These are phyloP conservation scores for Troides aeacus DNA, from an alignment of 2,888 invertebrate genomes.

Conservation along the genomic window DNA sequence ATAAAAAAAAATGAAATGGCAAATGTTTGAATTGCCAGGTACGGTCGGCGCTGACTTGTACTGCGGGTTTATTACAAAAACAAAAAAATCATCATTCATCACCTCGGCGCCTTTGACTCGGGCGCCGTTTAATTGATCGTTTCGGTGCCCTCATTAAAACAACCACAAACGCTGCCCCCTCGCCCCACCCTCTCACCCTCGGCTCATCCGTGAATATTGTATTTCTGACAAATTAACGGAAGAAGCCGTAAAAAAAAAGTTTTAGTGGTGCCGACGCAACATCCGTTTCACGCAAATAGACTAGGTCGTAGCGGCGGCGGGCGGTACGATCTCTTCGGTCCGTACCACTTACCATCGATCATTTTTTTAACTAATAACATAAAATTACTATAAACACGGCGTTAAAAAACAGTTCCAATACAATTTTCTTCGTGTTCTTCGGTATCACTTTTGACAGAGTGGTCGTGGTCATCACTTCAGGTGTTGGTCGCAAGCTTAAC, in stretches of 20 bases:
- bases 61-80: too few relatives aligned
- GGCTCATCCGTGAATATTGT: constrained; percentile 70
- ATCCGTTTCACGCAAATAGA: constrained; percentile 39
- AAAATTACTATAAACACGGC: too few relatives aligned
- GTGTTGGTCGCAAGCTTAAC: too few relatives aligned
- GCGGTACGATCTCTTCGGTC: not conserved
- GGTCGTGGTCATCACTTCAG: too few relatives aligned
- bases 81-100: constrained; percentile 48
- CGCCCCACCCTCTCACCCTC: constrained; percentile 36
- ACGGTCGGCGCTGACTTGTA: constrained; percentile 33
- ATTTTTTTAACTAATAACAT: too few relatives aligned
- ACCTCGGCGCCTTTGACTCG: constrained; percentile 44
- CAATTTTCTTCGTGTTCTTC: too few relatives aligned
- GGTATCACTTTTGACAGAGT: too few relatives aligned
- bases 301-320: constrained; percentile 16
- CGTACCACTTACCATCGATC: too few relatives aligned
- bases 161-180: constrained; percentile 43
- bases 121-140: constrained; percentile 76
- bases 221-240: constrained; percentile 72
- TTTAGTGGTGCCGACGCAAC: constrained; percentile 39
- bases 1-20: too few relatives aligned
- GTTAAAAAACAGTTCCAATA: too few relatives aligned
- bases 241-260: constrained; percentile 50
- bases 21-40: not conserved
- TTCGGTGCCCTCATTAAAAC: constrained; percentile 62